phyloP scores from a whole-genome alignment of 2,797 vertebrate species.

The Silurus lanzhouensis region DNA sequence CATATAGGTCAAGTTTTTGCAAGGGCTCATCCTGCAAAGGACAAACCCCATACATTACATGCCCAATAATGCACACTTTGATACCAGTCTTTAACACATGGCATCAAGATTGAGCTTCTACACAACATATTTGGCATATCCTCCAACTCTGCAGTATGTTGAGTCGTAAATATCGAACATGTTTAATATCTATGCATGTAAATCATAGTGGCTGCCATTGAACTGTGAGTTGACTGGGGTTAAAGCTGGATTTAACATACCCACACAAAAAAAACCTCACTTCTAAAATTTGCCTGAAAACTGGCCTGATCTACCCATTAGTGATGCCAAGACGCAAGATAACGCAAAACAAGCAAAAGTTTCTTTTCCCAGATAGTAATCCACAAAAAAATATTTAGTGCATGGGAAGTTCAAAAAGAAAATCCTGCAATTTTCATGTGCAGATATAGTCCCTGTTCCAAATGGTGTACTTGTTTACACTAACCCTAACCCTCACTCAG shows the following conservation, averaged over 20 bases:
- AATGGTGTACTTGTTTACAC: background rate
- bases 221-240: background rate
- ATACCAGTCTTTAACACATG: background rate
- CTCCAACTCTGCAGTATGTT: background rate
- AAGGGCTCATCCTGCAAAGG: background rate
- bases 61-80: background rate
- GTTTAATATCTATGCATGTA: background rate
- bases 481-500: too few species aligned
- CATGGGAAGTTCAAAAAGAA: background rate
- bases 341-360: background rate
- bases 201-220: background rate
- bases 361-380: background rate
- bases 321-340: background rate
- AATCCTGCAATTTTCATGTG: background rate
- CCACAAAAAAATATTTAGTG: background rate
- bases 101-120: background rate
- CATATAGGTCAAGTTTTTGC: background rate
- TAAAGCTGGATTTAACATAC: background rate
- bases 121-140: background rate
- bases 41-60: background rate
- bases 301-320: background rate
- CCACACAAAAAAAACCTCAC: too few species aligned
- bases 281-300: background rate
- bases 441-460: background rate
- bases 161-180: background rate